Percentiles rank a stretch among this genome's conserved stretches.
Conservation (phyloP, 2,113 vertebrate species). For the Heterotis niloticus region DNA sequence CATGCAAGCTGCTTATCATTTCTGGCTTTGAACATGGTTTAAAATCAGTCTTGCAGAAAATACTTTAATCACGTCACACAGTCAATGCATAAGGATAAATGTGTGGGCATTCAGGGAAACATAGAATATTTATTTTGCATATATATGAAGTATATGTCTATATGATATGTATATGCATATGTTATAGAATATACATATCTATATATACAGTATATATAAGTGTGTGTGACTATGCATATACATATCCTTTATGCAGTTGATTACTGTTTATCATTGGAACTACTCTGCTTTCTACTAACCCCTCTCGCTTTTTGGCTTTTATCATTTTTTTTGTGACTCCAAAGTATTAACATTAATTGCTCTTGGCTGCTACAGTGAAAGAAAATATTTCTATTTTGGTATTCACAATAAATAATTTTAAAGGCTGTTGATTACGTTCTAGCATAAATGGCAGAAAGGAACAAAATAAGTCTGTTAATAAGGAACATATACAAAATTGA, state of each 20-base stretch:
- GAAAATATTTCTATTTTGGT: conserved; percentile 5
- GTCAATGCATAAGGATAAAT: too few species aligned
- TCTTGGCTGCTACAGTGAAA: conserved; percentile 5
- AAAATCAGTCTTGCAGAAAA: too few species aligned
- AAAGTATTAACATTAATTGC: not conserved
- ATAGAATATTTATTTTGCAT: not conserved
- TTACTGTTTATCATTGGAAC: not conserved
- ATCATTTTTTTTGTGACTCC: not conserved
- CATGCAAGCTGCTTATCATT: too few species aligned
- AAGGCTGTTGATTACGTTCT: not conserved
- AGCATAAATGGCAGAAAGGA: not conserved
- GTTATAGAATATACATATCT: too few species aligned
- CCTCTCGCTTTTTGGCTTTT: not conserved
- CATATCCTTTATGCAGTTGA: not conserved
- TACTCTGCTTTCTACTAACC: not conserved
- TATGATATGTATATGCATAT: not conserved
- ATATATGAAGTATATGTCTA: too few species aligned
- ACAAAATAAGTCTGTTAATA: conserved; percentile 3
- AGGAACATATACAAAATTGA: conserved; percentile 14
- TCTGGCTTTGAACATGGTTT: too few species aligned
- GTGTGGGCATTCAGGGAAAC: conserved; percentile 11
- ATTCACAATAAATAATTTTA: not conserved
- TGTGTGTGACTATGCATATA: not conserved
- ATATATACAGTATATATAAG: not conserved
- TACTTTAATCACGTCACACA: too few species aligned